Percentiles rank a stretch among this genome's conserved stretches.
Evolutionary conservation across 1,140 invertebrate genomes (phyloP).

Genomic region (Rhynchophorus ferrugineus): DNA sequence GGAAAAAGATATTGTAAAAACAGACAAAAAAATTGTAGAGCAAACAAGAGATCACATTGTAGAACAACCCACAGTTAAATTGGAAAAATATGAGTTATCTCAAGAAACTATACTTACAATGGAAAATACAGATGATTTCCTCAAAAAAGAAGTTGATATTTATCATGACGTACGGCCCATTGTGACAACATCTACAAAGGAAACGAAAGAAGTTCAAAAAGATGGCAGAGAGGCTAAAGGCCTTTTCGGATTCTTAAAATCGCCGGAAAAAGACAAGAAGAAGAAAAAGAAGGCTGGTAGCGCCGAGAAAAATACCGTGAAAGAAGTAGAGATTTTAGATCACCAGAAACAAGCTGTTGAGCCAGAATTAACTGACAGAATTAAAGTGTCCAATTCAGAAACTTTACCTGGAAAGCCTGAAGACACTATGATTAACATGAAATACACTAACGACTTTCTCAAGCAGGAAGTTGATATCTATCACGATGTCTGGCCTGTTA

Average conservation of each 20-base stretch:
- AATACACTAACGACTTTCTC: not conserved
- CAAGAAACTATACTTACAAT: slow-evolving; percentile 26
- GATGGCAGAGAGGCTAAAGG: slow-evolving; percentile 11
- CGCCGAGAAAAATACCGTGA: slow-evolving; percentile 5
- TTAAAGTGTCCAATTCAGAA: too few species aligned
- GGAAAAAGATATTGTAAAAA: slow-evolving; percentile 12
- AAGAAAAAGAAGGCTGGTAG: slow-evolving; percentile 14
- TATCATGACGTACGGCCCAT: too few species aligned
- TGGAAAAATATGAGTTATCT: slow-evolving; percentile 20
- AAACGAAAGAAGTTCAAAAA: slow-evolving; percentile 11
- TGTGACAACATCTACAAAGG: not conserved
- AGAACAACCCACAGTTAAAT: too few species aligned
- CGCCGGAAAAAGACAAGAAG: slow-evolving; percentile 8
- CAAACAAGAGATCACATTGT: too few species aligned
- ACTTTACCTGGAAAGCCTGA: too few species aligned
- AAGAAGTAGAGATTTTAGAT: too few species aligned
- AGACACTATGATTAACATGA: too few species aligned
- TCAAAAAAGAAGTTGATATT: slow-evolving; percentile 26
- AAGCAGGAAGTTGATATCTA: slow-evolving; percentile 9
- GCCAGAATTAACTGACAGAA: too few species aligned
- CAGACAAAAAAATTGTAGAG: too few species aligned
- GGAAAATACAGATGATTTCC: slow-evolving; percentile 23
- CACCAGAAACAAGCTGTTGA: too few species aligned
- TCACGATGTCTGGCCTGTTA: not conserved
- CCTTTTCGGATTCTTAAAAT: slow-evolving; percentile 21